phyloP scores from a whole-genome alignment of 2,797 vertebrate species.

The Cottoperca gobio region DNA sequence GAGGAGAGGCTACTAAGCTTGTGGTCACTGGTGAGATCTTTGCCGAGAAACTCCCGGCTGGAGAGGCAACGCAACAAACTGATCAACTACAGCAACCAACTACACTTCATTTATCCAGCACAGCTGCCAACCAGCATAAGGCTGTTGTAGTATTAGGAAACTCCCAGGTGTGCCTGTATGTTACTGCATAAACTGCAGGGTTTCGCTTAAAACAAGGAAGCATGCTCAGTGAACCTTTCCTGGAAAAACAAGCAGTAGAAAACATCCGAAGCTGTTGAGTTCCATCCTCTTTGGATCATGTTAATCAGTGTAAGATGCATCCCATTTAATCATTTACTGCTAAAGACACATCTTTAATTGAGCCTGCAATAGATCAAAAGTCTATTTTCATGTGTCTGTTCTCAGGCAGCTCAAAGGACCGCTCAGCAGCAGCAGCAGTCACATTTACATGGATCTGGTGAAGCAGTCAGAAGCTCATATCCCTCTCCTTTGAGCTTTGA shows the following conservation, averaged over 20 bases:
- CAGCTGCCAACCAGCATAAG: not conserved
- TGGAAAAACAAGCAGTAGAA: not conserved
- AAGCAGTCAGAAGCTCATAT: conserved; percentile 56
- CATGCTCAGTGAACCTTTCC: not conserved
- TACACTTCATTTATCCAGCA: conserved; percentile 46
- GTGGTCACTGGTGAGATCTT: conserved; percentile 50
- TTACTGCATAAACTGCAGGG: not conserved
- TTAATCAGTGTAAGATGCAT: conserved; percentile 9
- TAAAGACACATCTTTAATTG: conserved; percentile 21
- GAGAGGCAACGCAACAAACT: conserved; percentile 34
- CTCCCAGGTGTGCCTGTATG: not conserved
- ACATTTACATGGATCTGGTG: conserved; percentile 56
- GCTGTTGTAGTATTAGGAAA: conserved; percentile 5
- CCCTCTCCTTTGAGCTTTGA: conserved; percentile 64
- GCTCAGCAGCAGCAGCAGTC: conserved; percentile 18
- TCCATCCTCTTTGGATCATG: not conserved
- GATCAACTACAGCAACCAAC: conserved; percentile 43
- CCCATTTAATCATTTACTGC: conserved; percentile 5
- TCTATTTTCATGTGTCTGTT: conserved; percentile 33
- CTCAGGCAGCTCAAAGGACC: conserved; percentile 16
- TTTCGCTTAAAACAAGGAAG: not conserved
- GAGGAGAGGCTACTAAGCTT: conserved; percentile 56
- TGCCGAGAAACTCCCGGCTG: conserved; percentile 27
- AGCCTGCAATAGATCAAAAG: conserved; percentile 24
- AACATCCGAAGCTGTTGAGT: not conserved